These are phyloP conservation scores for Erpetoichthys calabaricus DNA, from an alignment of 2,797 vertebrate species.

Conservation along the genomic window DNA sequence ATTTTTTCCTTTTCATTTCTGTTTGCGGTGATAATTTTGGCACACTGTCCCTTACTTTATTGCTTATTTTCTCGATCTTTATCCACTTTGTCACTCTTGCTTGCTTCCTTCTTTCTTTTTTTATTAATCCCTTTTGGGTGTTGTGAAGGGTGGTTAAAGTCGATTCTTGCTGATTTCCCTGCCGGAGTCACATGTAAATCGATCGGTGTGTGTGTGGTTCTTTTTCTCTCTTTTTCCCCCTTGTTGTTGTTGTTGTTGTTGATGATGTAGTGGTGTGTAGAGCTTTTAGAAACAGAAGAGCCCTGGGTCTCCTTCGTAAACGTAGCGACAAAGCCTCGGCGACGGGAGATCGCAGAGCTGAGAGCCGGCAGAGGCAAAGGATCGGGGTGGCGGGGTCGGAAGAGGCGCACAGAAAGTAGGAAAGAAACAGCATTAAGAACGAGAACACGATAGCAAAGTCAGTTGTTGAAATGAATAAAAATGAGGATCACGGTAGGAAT, in stretches of 20 bases:
- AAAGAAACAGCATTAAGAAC: slow-evolving; percentile 3
- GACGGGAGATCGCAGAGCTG: slow-evolving; percentile 31
- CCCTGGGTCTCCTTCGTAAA: slow-evolving; percentile 53
- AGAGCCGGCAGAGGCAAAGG: slow-evolving; percentile 21
- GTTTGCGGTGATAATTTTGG: slow-evolving; percentile 34
- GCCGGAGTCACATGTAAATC: slow-evolving; percentile 59
- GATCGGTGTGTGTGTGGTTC: slow-evolving; percentile 37
- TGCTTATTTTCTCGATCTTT: slow-evolving; percentile 42
- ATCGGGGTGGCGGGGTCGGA: slow-evolving; percentile 21
- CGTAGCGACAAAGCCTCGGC: slow-evolving; percentile 41
- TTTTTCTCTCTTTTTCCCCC: slow-evolving; percentile 15
- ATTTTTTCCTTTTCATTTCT: slow-evolving; percentile 55
- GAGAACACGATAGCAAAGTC: too few species aligned
- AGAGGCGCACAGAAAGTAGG: slow-evolving; percentile 5
- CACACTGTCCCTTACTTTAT: slow-evolving; percentile 33
- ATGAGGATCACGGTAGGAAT: too few species aligned
- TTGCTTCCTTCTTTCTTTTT: slow-evolving; percentile 23
- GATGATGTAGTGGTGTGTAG: slow-evolving; percentile 28
- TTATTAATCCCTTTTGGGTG: slow-evolving; percentile 38
- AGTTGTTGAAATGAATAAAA: too few species aligned
- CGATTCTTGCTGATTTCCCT: slow-evolving; percentile 51
- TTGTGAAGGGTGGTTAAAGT: slow-evolving; percentile 41
- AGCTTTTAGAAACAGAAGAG: slow-evolving; percentile 30
- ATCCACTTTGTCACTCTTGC: slow-evolving; percentile 44
- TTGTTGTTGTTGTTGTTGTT: slow-evolving; percentile 14